Evolutionary conservation across 2,113 vertebrate species (phyloP).

Genomic region (Narcine bancroftii): DNA sequence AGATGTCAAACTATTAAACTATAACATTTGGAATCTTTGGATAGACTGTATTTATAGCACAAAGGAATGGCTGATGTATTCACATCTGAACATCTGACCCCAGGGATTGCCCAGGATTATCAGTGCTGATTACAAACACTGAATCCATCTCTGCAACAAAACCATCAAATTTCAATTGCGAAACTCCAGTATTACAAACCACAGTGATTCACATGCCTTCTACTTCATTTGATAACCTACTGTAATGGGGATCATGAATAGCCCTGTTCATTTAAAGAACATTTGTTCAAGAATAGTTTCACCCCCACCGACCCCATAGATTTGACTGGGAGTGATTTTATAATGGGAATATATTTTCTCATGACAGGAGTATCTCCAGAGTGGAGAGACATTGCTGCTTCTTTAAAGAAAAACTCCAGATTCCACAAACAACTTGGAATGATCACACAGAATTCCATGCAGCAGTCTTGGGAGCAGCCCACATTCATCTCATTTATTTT

Average conservation of each 20-base stretch:
- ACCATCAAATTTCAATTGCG: conserved; percentile 27
- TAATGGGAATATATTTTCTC: background rate
- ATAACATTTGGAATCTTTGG: background rate
- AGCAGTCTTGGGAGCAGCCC: background rate
- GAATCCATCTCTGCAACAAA: background rate
- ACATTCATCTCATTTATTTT: background rate
- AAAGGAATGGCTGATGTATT: background rate
- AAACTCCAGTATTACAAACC: background rate
- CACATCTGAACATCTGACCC: background rate
- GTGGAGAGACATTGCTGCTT: background rate
- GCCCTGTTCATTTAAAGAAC: conserved; percentile 34
- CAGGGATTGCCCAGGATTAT: background rate
- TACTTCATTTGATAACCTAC: conserved; percentile 7
- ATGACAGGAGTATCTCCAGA: background rate
- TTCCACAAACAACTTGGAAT: background rate
- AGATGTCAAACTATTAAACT: background rate
- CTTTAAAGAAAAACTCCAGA: background rate
- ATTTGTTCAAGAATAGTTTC: conserved; percentile 22
- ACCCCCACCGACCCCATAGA: background rate
- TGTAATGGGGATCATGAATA: conserved; percentile 14
- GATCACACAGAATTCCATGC: background rate
- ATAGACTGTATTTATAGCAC: too few species aligned
- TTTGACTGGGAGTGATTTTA: background rate
- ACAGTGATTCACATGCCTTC: background rate
- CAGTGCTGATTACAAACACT: background rate